Evolutionary conservation across 2,888 invertebrate genomes (phyloP).

Genomic region (Xestia xanthographa): DNA sequence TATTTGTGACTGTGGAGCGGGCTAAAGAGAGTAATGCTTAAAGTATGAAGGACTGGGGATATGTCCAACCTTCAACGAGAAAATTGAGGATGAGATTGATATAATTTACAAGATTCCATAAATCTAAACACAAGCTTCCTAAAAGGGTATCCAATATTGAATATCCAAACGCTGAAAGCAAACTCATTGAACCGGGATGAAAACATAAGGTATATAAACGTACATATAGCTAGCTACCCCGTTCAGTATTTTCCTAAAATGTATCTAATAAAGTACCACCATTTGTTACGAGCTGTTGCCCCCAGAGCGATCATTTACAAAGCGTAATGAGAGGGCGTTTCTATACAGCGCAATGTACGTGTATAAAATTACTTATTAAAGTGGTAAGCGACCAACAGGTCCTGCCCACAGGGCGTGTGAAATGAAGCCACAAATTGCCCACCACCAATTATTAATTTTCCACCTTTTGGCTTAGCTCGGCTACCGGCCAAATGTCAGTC

Average conservation of each 20-base stretch:
- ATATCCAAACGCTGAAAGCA: constrained; percentile 15
- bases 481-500: constrained; percentile 65
- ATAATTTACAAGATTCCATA: constrained; percentile 7
- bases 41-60: constrained; percentile 34
- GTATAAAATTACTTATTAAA: constrained; percentile 57
- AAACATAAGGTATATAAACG: constrained; percentile 11
- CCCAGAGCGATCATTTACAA: constrained; percentile 58
- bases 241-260: constrained; percentile 42
- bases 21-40: constrained; percentile 21
- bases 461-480: constrained; percentile 68
- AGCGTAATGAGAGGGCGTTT: constrained; percentile 46
- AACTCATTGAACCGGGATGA: constrained; percentile 43
- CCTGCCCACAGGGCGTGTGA: constrained; percentile 60
- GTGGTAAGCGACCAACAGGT: constrained; percentile 72
- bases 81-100: not conserved
- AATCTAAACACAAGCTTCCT: constrained; percentile 10
- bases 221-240: constrained; percentile 9
- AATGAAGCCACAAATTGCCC: constrained; percentile 75
- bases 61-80: constrained; percentile 11
- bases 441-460: constrained; percentile 73
- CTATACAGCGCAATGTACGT: constrained; percentile 26
- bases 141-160: constrained; percentile 18
- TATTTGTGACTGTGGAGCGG: constrained; percentile 40
- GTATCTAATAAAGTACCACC: constrained; percentile 47
- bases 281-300: constrained; percentile 56